Conservation (phyloP, 1,140 invertebrate genomes). For the Dinothrombium tinctorium region DNA sequence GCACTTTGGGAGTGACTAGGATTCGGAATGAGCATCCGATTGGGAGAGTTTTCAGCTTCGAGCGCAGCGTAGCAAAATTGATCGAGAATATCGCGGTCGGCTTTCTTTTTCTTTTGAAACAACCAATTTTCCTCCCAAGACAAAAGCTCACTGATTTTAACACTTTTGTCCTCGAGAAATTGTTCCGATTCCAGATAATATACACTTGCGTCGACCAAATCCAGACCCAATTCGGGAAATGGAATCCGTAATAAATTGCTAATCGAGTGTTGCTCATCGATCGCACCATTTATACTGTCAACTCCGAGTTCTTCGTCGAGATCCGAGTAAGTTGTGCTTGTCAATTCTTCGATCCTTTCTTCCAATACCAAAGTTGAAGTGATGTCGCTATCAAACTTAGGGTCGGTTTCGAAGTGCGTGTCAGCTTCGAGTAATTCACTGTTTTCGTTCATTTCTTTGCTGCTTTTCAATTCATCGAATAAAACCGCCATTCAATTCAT, state of each 20-base stretch:
- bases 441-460: too few species aligned
- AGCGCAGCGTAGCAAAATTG: slow-evolving; percentile 21
- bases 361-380: too few species aligned
- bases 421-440: too few species aligned
- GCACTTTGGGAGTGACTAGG: slow-evolving; percentile 21
- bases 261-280: too few species aligned
- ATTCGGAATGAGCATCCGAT: slow-evolving; percentile 27
- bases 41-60: slow-evolving; percentile 14
- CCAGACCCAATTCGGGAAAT: slow-evolving; percentile 42
- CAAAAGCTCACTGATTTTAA: slow-evolving; percentile 8
- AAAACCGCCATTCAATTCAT: too few species aligned
- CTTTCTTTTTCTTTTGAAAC: slow-evolving; percentile 31
- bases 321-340: not conserved
- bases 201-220: slow-evolving; percentile 17
- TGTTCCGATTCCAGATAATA: not conserved
- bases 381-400: too few species aligned
- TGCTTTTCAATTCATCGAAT: too few species aligned
- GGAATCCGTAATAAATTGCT: slow-evolving; percentile 22
- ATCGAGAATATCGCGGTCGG: slow-evolving; percentile 46
- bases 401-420: too few species aligned
- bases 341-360: slow-evolving; percentile 3
- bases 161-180: slow-evolving; percentile 2
- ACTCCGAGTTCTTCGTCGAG: not conserved
- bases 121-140: slow-evolving; percentile 70
- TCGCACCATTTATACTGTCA: too few species aligned